Percentiles rank a stretch among this genome's conserved stretches.
Conservation (phyloP, 2,888 invertebrate species). For the Hyles lineata region DNA sequence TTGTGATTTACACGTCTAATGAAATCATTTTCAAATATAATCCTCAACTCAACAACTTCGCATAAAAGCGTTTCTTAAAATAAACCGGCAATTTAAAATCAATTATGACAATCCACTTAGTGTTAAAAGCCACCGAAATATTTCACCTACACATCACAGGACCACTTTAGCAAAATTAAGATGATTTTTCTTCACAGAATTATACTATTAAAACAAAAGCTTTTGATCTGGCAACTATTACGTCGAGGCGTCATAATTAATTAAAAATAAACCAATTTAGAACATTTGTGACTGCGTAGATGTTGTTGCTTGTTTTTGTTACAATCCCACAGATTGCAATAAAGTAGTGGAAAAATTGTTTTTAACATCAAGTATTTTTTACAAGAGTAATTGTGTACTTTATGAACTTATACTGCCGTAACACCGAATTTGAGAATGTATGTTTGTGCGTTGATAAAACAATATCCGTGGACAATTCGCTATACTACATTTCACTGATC, state of each 20-base stretch:
- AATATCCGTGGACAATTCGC: background rate
- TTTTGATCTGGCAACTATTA: slow-evolving; percentile 48
- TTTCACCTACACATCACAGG: slow-evolving; percentile 16
- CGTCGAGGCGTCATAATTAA: slow-evolving; percentile 55
- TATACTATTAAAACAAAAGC: slow-evolving; percentile 38
- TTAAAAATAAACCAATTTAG: slow-evolving; percentile 50
- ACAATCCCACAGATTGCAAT: slow-evolving; percentile 20
- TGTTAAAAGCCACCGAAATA: slow-evolving; percentile 31
- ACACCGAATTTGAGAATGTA: background rate
- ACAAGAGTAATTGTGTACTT: slow-evolving; percentile 9
- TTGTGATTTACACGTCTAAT: slow-evolving; percentile 17
- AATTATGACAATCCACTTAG: slow-evolving; percentile 34
- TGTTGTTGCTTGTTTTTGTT: slow-evolving; percentile 37
- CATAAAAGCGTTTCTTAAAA: slow-evolving; percentile 26
- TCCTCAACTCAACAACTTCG: background rate
- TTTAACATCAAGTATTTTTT: slow-evolving; percentile 17
- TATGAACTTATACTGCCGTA: background rate
- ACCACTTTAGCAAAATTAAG: slow-evolving; percentile 33
- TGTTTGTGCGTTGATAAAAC: slow-evolving; percentile 3
- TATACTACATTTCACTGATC: too few relatives aligned
- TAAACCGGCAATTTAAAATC: slow-evolving; percentile 32
- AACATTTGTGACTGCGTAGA: slow-evolving; percentile 33
- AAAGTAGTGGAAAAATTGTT: slow-evolving; percentile 2
- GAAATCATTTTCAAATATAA: slow-evolving; percentile 26
- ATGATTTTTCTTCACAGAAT: slow-evolving; percentile 29